phyloP scores from a whole-genome alignment of 2,113 vertebrate species.

The Epinephelus moara region DNA sequence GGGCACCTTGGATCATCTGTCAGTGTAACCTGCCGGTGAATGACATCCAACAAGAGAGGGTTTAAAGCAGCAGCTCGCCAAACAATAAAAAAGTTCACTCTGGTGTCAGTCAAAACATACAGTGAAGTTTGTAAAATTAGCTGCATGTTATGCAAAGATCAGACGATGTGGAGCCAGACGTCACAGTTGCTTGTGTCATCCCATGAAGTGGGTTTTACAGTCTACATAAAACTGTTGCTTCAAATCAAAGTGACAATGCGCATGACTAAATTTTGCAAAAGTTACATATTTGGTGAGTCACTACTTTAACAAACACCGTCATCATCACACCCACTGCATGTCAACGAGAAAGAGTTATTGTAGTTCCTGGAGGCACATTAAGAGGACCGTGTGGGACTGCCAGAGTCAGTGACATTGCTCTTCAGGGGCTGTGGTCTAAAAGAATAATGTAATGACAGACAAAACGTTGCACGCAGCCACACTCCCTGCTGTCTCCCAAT shows the following conservation, averaged over 20 bases:
- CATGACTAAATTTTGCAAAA: background rate
- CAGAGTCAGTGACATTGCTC: background rate
- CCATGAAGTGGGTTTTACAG: background rate
- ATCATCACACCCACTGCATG: constrained; percentile 24
- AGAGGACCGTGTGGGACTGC: background rate
- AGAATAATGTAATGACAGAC: constrained; percentile 9
- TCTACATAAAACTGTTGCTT: background rate
- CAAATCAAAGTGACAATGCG: background rate
- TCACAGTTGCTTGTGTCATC: background rate
- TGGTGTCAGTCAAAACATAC: background rate
- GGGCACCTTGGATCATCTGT: no score
- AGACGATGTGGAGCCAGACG: background rate
- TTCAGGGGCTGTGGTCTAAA: constrained; percentile 12
- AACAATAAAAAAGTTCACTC: background rate
- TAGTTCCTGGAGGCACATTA: background rate
- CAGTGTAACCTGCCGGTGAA: constrained; percentile 12
- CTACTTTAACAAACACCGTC: constrained; percentile 16
- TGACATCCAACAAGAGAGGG: constrained; percentile 2
- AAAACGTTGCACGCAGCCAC: background rate
- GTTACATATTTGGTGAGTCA: background rate
- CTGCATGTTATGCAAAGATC: background rate
- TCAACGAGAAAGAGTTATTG: background rate
- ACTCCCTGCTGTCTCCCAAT: constrained; percentile 37
- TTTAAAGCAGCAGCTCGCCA: background rate
- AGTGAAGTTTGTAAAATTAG: background rate